These are phyloP conservation scores for Myodes glareolus DNA, from an alignment of 2,113 vertebrate species.

Conservation along the genomic window DNA sequence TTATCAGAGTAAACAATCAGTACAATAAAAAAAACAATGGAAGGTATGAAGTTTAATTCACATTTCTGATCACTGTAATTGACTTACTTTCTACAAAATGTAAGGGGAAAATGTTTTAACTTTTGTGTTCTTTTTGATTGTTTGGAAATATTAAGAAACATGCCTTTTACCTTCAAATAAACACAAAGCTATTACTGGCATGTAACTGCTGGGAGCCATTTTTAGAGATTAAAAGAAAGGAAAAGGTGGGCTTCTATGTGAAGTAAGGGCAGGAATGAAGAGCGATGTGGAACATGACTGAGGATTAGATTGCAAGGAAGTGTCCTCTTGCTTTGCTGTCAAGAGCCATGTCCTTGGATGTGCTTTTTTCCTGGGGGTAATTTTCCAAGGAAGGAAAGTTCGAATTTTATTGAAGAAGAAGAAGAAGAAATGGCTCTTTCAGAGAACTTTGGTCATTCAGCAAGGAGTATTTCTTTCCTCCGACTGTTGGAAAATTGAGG, in stretches of 20 bases:
- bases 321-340: conserved; percentile 9
- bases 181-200: not conserved
- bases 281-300: not conserved
- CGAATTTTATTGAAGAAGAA: conserved; percentile 37
- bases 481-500: not conserved
- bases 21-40: not conserved
- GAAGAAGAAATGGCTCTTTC: conserved; percentile 21
- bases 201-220: not conserved
- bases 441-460: not conserved
- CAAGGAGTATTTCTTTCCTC: not conserved
- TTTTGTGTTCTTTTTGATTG: conserved; percentile 24
- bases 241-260: conserved; percentile 20
- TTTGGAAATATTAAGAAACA: conserved; percentile 28
- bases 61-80: not conserved
- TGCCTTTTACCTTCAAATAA: conserved; percentile 38
- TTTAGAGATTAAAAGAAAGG: conserved; percentile 24
- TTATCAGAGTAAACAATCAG: conserved; percentile 11
- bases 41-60: conserved; percentile 46
- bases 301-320: conserved; percentile 20
- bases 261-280: not conserved
- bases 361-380: not conserved
- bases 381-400: not conserved
- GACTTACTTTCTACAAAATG: conserved; percentile 48
- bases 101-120: conserved; percentile 5
- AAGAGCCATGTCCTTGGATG: not conserved